Percentiles rank a stretch among this genome's conserved stretches.
phyloP scores from a whole-genome alignment of 2,113 vertebrate genomes.

The Odobenus rosmarus region DNA sequence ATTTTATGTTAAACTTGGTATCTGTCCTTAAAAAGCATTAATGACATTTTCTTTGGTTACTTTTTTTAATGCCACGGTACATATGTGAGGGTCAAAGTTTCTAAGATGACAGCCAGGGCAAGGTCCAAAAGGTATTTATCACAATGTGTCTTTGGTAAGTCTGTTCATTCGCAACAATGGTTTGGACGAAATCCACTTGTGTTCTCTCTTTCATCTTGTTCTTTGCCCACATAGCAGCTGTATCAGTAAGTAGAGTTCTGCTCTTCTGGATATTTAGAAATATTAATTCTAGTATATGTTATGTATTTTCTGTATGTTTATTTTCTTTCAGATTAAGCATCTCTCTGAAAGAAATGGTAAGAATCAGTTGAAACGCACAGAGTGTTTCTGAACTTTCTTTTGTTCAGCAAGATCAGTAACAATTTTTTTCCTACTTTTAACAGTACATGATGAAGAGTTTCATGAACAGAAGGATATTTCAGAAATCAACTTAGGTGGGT shows the following conservation, averaged over 20 bases:
- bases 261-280: not conserved
- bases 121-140: conserved; percentile 57
- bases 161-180: conserved; percentile 67
- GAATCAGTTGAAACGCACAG: conserved; percentile 20
- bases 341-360: conserved; percentile 76
- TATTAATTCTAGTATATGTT: not conserved
- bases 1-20: conserved; percentile 32
- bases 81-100: conserved; percentile 62
- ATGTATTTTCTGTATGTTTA: conserved; percentile 44
- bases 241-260: conserved; percentile 68
- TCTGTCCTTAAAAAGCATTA: not conserved
- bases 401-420: not conserved
- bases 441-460: conserved; percentile 58
- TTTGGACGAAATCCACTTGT: not conserved
- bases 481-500: conserved; percentile 86
- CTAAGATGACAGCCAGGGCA: conserved; percentile 31
- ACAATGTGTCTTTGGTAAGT: not conserved
- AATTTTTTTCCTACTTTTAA: conserved; percentile 30
- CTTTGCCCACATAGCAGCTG: conserved; percentile 41
- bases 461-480: conserved; percentile 83
- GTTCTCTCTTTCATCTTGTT: conserved; percentile 33
- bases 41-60: not conserved
- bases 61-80: not conserved
- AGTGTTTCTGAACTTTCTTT: conserved; percentile 21
- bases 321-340: conserved; percentile 79